These are phyloP conservation scores for Lasioglossum villosulum DNA, from an alignment of 2,888 invertebrate species.

Conservation along the genomic window DNA sequence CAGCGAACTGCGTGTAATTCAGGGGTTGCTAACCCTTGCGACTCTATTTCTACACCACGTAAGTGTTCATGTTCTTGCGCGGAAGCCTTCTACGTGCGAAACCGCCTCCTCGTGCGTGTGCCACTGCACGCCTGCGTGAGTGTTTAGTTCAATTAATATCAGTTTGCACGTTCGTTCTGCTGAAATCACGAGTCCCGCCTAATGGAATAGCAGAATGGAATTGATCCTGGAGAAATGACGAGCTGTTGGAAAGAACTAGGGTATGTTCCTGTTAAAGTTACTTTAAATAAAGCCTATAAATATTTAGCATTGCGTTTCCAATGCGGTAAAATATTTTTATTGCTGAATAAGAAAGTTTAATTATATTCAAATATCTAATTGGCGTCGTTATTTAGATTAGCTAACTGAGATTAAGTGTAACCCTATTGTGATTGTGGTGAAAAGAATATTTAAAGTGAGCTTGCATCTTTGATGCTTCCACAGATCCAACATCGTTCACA, in stretches of 20 bases:
- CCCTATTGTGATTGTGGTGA: background rate
- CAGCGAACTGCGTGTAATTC: conserved; percentile 75
- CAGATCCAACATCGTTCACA: conserved; percentile 49
- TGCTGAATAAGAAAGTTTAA: background rate
- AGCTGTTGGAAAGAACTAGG: background rate
- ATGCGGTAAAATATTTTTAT: background rate
- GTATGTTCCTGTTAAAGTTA: background rate
- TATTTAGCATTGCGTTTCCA: background rate
- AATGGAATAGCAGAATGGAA: conserved; percentile 23
- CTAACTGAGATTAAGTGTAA: background rate
- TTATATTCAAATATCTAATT: background rate
- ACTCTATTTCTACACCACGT: conserved; percentile 75
- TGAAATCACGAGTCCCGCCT: conserved; percentile 13
- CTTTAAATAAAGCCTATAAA: background rate
- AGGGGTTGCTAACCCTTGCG: conserved; percentile 79
- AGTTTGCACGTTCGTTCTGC: conserved; percentile 53
- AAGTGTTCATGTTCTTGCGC: conserved; percentile 65
- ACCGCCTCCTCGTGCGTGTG: conserved; percentile 36
- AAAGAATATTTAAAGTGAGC: background rate
- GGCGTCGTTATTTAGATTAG: background rate
- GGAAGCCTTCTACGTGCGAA: conserved; percentile 36
- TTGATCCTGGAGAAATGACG: background rate
- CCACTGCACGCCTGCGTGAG: conserved; percentile 26
- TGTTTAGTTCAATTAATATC: conserved; percentile 78
- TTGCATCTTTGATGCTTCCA: conserved; percentile 35